Percentiles rank a stretch among this genome's conserved stretches.
These are phyloP conservation scores for Dolichotis patagonum DNA, from an alignment of 2,113 vertebrate species.

Conservation along the genomic window DNA sequence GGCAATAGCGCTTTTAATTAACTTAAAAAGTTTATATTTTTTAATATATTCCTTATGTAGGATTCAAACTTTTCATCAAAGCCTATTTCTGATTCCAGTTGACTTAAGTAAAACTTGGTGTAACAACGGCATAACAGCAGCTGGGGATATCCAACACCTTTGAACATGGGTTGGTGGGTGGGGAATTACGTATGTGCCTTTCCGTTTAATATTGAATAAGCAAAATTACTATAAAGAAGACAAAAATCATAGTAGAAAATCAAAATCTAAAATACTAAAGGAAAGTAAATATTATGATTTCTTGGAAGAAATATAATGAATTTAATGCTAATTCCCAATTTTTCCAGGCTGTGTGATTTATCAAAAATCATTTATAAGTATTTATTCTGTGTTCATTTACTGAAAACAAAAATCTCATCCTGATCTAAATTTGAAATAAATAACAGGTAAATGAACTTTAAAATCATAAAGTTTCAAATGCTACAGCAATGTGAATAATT, in stretches of 20 bases:
- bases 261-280: slow-evolving; percentile 21
- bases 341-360: neutral
- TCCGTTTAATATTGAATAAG: slow-evolving; percentile 38
- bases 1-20: neutral
- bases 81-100: neutral
- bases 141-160: neutral
- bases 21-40: slow-evolving; percentile 7
- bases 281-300: neutral
- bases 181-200: neutral
- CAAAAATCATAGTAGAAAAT: slow-evolving; percentile 23
- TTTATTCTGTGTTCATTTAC: slow-evolving; percentile 4
- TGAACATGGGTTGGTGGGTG: neutral
- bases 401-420: slow-evolving; percentile 11
- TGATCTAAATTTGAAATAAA: neutral
- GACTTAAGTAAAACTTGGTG: neutral
- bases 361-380: neutral
- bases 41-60: neutral
- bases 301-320: neutral
- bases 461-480: slow-evolving; percentile 33
- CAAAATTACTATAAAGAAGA: neutral
- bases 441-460: slow-evolving; percentile 38
- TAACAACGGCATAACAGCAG: neutral
- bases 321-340: slow-evolving; percentile 26
- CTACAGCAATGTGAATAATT: slow-evolving; percentile 47
- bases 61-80: neutral